These are phyloP conservation scores for Beris chalybata DNA, from an alignment of 2,888 invertebrate species.

Conservation along the genomic window DNA sequence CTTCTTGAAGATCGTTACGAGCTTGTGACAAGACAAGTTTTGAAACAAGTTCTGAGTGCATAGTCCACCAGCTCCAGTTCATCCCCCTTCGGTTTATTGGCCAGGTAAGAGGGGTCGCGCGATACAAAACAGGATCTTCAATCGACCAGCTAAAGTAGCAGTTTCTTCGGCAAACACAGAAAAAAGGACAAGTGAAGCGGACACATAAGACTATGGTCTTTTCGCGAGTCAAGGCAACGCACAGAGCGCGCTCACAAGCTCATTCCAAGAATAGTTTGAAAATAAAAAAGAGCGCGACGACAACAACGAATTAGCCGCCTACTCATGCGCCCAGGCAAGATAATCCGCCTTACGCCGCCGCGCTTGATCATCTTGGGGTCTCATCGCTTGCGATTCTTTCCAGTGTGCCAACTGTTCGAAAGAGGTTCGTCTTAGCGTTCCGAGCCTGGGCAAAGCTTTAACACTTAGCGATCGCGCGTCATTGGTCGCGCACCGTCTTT, in stretches of 20 bases:
- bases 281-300: conserved; percentile 1
- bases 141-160: not conserved
- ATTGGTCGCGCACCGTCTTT: too few species aligned
- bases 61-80: not conserved
- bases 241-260: not conserved
- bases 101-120: not conserved
- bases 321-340: conserved; percentile 1
- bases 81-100: not conserved
- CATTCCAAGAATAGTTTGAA: conserved; percentile 12
- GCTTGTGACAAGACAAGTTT: too few species aligned
- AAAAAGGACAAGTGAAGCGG: conserved; percentile 2
- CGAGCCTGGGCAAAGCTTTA: too few species aligned
- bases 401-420: not conserved
- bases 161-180: conserved; percentile 1
- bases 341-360: not conserved
- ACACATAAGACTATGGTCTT: conserved; percentile 4
- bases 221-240: conserved; percentile 5
- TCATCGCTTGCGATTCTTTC: not conserved
- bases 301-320: conserved; percentile 16
- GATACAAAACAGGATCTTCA: conserved; percentile 4
- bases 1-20: conserved; percentile 6
- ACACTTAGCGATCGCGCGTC: too few species aligned
- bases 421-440: too few species aligned
- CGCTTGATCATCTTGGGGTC: not conserved
- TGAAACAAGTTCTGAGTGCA: not conserved